Conservation (phyloP, 2,113 vertebrate genomes). For the Symphodus melops region DNA sequence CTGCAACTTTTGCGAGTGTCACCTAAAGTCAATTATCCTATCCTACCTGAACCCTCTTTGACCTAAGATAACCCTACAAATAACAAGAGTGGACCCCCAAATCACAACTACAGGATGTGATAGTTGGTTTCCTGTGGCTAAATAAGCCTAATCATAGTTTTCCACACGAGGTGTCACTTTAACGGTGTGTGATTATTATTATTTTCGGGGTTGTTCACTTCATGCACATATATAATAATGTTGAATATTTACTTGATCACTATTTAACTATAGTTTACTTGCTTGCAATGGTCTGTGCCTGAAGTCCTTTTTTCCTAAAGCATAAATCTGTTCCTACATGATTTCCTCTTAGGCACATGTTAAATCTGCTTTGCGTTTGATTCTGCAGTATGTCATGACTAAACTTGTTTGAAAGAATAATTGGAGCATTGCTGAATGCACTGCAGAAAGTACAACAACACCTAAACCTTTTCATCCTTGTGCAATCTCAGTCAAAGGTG, state of each 20-base stretch:
- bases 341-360: not conserved
- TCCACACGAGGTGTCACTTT: not conserved
- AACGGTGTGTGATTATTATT: too few species aligned
- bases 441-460: not conserved
- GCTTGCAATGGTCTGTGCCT: not conserved
- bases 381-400: not conserved
- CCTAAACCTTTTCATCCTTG: not conserved
- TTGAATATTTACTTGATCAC: too few species aligned
- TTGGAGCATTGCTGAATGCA: not conserved
- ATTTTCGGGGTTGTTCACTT: too few species aligned
- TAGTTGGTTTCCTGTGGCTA: constrained; percentile 6
- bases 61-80: constrained; percentile 16
- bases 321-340: not conserved
- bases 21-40: fast-evolving
- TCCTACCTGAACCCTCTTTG: not conserved
- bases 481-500: not conserved
- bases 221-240: too few species aligned
- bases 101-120: not conserved
- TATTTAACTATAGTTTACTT: not conserved
- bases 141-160: not conserved
- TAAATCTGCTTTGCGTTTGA: not conserved
- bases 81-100: not conserved
- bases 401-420: constrained; percentile 7
- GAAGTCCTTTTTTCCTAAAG: not conserved
- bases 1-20: not conserved